Evolutionary conservation across 2,888 invertebrate species (phyloP).

Genomic region (Pyrgus malvae): DNA sequence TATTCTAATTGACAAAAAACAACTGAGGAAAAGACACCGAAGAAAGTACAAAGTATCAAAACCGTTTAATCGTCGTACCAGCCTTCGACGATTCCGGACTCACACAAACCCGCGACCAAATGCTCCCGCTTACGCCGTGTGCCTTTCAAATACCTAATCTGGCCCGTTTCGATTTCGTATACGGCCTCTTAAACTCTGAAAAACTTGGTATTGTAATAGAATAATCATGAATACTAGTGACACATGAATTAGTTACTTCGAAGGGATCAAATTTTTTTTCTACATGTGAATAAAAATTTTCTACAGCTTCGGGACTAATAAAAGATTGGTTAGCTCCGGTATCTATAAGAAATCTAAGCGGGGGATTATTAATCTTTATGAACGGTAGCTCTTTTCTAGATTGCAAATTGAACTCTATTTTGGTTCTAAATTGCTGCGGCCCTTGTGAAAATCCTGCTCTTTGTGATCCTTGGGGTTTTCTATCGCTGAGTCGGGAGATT

Average conservation of each 20-base stretch:
- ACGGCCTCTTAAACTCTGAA: constrained; percentile 33
- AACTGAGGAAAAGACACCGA: no score
- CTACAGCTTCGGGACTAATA: constrained; percentile 35
- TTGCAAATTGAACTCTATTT: constrained; percentile 6
- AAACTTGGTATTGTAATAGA: constrained; percentile 38
- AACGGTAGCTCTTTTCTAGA: constrained; percentile 32
- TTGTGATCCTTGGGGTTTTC: no score
- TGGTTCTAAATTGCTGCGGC: neutral
- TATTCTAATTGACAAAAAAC: no score
- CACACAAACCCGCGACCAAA: no score
- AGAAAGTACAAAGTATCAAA: no score
- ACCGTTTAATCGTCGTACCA: no score
- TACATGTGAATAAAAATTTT: constrained; percentile 18
- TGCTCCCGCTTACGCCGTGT: no score
- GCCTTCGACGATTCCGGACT: no score
- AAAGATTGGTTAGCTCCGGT: constrained; percentile 31
- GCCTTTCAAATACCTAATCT: no score
- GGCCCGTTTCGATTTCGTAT: no score
- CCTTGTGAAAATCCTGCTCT: no score
- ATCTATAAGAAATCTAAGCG: constrained; percentile 37
- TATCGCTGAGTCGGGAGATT: no score
- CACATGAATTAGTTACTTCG: constrained; percentile 14
- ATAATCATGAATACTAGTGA: constrained; percentile 28
- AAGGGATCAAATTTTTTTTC: constrained; percentile 11
- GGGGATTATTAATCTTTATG: constrained; percentile 35